phyloP scores from a whole-genome alignment of 2,113 vertebrate genomes.

The mouse (Mus musculus) region GRCm39 chr6:70948501-70949000 shows the following conservation, averaged over 20 bases:
- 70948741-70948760: neutral
- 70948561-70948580: neutral
- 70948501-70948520: neutral
- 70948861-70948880: neutral
- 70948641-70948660: neutral
- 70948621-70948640: rapidly evolving
- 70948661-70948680: neutral
- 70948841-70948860: neutral
- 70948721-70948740: neutral
- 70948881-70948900: neutral
- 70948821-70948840: constrained; percentile 2
- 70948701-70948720: neutral
- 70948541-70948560: neutral
- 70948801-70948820: neutral
- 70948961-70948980: neutral
- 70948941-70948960: neutral
- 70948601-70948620: neutral
- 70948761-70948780: constrained; percentile 33
- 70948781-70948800: constrained; percentile 44
- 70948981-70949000: neutral
- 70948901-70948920: neutral
- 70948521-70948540: neutral
- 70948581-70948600: neutral
- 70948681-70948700: neutral
- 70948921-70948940: neutral